Percentiles rank a stretch among this genome's conserved stretches.
phyloP scores from a whole-genome alignment of 2,797 vertebrate species.

The Notolepis coatsorum region DNA sequence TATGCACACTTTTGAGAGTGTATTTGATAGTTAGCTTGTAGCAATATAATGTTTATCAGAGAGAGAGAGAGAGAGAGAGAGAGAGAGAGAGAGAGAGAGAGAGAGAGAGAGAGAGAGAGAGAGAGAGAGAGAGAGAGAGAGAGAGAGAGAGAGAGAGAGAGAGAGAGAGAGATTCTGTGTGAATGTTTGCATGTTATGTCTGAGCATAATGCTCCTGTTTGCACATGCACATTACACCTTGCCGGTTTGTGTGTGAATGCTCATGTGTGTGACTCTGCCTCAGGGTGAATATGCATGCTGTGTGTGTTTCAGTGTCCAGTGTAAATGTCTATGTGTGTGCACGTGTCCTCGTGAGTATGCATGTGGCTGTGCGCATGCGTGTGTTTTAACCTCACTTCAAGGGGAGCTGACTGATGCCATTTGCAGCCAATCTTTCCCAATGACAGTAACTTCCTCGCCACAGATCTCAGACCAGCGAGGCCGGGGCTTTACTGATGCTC shows the following conservation, averaged over 20 bases:
- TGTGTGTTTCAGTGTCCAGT: no score
- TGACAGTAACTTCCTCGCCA: constrained; percentile 60
- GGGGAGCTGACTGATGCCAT: constrained; percentile 37
- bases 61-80: no score
- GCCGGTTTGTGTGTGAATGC: constrained; percentile 3
- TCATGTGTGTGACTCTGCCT: neutral
- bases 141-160: neutral
- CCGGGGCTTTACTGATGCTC: constrained; percentile 54
- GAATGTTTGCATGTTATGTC: constrained; percentile 13
- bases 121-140: neutral
- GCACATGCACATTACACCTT: neutral
- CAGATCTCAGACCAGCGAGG: constrained; percentile 49
- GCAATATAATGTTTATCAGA: no score
- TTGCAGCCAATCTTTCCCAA: constrained; percentile 60
- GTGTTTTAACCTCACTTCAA: constrained; percentile 42
- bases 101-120: no score
- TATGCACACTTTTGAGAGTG: no score
- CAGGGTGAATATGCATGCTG: neutral
- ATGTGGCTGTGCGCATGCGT: neutral
- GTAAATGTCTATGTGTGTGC: neutral
- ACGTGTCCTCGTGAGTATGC: neutral
- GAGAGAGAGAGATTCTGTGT: constrained; percentile 18
- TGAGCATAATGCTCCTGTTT: neutral
- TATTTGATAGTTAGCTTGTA: no score
- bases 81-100: no score